Conservation (phyloP, 2,113 vertebrate genomes). For the Helogale parvula region DNA sequence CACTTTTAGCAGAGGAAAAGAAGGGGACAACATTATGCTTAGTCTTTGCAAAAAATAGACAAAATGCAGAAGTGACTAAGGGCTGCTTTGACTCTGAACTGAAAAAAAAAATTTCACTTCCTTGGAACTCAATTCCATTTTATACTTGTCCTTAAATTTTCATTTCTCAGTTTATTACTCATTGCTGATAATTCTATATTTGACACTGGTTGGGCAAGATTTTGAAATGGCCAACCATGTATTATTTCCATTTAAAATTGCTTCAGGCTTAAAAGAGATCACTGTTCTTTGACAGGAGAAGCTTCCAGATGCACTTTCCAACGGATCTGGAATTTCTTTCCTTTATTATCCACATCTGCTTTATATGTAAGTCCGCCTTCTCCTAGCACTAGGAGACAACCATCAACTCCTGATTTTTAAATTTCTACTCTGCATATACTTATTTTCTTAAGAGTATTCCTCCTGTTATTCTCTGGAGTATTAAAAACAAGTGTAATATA, state of each 20-base stretch:
- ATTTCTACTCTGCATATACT: background rate
- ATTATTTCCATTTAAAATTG: constrained; percentile 21
- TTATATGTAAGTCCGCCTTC: background rate
- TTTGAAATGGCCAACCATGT: background rate
- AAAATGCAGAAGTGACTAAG: background rate
- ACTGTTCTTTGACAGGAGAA: background rate
- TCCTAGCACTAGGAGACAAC: background rate
- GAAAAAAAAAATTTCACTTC: background rate
- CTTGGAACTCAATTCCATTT: background rate
- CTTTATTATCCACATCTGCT: background rate
- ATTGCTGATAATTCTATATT: background rate
- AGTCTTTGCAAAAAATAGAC: background rate
- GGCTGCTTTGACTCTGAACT: background rate
- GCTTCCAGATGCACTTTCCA: constrained; percentile 12
- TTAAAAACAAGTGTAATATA: background rate
- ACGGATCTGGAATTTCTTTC: background rate
- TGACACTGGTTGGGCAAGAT: background rate
- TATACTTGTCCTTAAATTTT: background rate
- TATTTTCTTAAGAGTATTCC: background rate
- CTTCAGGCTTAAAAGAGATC: background rate
- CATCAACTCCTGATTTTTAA: background rate
- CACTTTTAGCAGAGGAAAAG: background rate
- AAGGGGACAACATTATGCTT: background rate
- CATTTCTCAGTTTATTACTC: constrained; percentile 6
- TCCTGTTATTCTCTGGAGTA: background rate